phyloP scores from a whole-genome alignment of 2,888 invertebrate species.

The Brachyopa scutellaris region DNA sequence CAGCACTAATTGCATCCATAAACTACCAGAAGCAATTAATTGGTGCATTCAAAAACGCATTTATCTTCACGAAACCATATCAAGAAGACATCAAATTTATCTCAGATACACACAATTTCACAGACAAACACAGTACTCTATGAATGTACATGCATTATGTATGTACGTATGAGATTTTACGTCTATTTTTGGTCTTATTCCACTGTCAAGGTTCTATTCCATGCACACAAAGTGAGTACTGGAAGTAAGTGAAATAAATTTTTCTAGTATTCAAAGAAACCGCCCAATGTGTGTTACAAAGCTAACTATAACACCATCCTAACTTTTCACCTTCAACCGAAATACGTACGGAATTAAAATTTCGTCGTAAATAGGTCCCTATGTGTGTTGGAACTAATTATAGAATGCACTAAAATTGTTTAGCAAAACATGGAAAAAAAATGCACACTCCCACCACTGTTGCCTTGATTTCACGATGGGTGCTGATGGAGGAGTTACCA shows the following conservation, averaged over 20 bases:
- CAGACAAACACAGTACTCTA: constrained; percentile 11
- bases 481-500: constrained; percentile 43
- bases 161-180: constrained; percentile 37
- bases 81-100: constrained; percentile 27
- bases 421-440: constrained; percentile 19
- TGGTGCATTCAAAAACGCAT: constrained; percentile 60
- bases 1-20: constrained; percentile 38
- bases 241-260: too few species aligned
- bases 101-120: constrained; percentile 16
- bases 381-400: constrained; percentile 53
- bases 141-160: too few species aligned
- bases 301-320: too few species aligned
- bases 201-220: constrained; percentile 69
- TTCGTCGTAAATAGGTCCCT: background rate
- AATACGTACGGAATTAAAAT: too few species aligned
- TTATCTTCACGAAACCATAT: constrained; percentile 26
- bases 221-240: constrained; percentile 12
- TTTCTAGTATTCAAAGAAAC: constrained; percentile 6
- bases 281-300: background rate
- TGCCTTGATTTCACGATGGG: constrained; percentile 2
- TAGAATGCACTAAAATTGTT: constrained; percentile 53
- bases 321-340: constrained; percentile 5
- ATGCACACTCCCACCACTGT: constrained; percentile 21
- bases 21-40: constrained; percentile 46
- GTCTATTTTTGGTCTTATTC: constrained; percentile 64